phyloP scores from a whole-genome alignment of 2,113 vertebrate genomes.

The Bubo blakistoni region DNA sequence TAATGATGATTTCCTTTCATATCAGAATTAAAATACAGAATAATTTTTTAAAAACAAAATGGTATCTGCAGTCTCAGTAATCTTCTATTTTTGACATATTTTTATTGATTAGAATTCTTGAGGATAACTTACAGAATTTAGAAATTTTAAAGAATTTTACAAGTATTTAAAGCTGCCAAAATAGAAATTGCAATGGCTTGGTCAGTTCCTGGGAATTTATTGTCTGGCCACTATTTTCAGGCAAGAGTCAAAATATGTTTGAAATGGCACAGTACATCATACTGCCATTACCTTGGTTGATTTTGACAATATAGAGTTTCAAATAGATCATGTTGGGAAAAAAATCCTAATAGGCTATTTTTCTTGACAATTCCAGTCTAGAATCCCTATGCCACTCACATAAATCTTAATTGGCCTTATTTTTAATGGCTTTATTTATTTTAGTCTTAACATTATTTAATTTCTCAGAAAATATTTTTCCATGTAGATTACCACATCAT shows the following conservation, averaged over 20 bases:
- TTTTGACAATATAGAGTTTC: constrained; percentile 7
- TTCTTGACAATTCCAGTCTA: neutral
- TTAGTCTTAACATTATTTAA: neutral
- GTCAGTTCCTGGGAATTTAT: neutral
- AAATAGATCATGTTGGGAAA: neutral
- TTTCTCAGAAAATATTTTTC: constrained; percentile 24
- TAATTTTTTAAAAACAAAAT: neutral
- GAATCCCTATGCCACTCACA: neutral
- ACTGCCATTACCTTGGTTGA: neutral
- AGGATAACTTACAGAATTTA: neutral
- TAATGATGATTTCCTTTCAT: neutral
- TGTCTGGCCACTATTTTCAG: neutral
- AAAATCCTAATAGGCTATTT: neutral
- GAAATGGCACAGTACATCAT: neutral
- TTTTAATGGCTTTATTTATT: constrained; percentile 19
- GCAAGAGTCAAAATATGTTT: neutral
- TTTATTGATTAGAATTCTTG: neutral
- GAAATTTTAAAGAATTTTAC: neutral
- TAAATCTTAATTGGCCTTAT: neutral
- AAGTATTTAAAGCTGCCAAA: neutral
- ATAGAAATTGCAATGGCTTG: neutral
- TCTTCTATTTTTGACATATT: neutral
- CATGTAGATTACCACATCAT: neutral
- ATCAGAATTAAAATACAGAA: neutral
- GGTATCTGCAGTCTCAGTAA: neutral